Conservation (phyloP, 1,140 invertebrate genomes). For the Ladona fulva region DNA sequence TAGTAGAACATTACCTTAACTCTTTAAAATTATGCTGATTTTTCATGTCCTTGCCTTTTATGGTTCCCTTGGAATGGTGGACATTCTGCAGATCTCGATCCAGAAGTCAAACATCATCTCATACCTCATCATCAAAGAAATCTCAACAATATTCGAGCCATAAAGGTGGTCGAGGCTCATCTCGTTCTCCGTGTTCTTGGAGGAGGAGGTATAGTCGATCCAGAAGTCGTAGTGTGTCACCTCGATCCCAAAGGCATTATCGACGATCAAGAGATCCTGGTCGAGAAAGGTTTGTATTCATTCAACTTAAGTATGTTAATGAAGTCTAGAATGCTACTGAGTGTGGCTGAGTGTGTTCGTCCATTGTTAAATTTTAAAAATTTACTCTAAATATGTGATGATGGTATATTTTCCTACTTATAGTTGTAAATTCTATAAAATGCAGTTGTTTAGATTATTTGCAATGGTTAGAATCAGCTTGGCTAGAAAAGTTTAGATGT, state of each 20-base stretch:
- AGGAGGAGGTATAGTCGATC: neutral
- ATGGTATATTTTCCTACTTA: too few relatives aligned
- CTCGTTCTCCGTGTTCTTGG: neutral
- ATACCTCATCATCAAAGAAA: neutral
- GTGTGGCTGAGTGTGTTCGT: too few relatives aligned
- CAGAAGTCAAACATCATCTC: neutral
- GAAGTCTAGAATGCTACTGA: too few relatives aligned
- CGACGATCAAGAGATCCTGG: neutral
- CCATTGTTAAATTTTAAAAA: too few relatives aligned
- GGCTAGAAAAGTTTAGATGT: too few relatives aligned
- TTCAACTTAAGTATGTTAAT: too few relatives aligned
- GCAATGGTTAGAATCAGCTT: too few relatives aligned
- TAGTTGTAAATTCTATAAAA: too few relatives aligned
- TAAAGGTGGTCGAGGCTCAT: neutral
- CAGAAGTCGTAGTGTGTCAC: neutral
- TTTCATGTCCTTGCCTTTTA: neutral
- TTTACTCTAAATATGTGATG: too few relatives aligned
- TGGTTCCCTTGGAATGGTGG: neutral
- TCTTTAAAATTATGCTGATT: too few relatives aligned
- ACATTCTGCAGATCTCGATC: neutral
- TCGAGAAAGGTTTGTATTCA: neutral
- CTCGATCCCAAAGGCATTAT: neutral
- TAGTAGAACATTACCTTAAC: too few relatives aligned
- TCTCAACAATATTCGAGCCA: neutral
- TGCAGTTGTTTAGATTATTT: too few relatives aligned